These are phyloP conservation scores for Maconellicoccus hirsutus DNA, from an alignment of 1,140 invertebrate genomes.

Conservation along the genomic window DNA sequence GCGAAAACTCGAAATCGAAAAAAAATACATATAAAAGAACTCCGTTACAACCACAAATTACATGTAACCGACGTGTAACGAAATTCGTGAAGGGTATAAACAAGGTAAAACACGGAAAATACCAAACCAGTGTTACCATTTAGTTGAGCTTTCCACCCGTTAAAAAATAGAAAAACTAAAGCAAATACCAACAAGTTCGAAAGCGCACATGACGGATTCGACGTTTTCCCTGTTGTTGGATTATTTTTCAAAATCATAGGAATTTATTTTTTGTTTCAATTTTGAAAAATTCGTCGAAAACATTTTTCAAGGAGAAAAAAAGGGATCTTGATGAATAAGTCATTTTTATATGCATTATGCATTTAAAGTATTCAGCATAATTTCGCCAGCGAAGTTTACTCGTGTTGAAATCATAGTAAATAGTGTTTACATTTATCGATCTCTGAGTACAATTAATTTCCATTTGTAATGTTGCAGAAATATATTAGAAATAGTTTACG, in stretches of 20 bases:
- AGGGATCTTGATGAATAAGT: not conserved
- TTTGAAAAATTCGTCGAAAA: no score
- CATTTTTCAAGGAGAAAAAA: no score
- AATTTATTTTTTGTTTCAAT: no score
- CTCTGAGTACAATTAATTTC: not conserved
- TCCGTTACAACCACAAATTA: not conserved
- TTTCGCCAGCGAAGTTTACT: not conserved
- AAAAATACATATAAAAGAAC: not conserved
- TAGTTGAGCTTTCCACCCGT: not conserved
- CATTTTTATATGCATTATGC: not conserved
- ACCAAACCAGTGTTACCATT: constrained; percentile 7
- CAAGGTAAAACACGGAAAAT: constrained; percentile 4
- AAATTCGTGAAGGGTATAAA: constrained; percentile 4
- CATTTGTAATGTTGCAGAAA: not conserved
- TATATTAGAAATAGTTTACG: no score
- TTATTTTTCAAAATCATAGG: no score
- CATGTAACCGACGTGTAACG: constrained; percentile 7
- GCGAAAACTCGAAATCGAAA: not conserved
- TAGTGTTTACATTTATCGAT: not conserved
- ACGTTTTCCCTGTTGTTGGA: no score
- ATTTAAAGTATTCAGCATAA: not conserved
- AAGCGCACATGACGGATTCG: no score
- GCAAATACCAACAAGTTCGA: not conserved
- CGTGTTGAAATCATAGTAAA: not conserved
- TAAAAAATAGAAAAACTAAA: not conserved